Evolutionary conservation across 2,888 invertebrate species (phyloP).

Genomic region (Drosophila infuscata): DNA sequence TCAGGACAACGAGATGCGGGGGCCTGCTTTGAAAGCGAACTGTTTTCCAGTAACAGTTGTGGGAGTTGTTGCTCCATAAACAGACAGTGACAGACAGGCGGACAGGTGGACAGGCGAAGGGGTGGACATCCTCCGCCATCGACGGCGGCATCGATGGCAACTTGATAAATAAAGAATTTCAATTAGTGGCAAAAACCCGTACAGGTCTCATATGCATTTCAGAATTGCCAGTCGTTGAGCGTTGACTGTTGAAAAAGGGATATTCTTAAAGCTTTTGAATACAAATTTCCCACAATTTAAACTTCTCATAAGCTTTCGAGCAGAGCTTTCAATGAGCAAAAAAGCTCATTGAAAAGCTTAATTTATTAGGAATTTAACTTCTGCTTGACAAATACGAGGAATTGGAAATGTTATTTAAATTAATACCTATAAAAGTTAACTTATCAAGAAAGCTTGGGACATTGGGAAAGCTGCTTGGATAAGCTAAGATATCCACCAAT

Average conservation of each 20-base stretch:
- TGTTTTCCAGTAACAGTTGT: not conserved
- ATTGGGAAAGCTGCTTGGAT: not conserved
- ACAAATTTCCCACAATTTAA: not conserved
- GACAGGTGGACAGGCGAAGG: conserved; percentile 11
- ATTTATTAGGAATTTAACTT: not conserved
- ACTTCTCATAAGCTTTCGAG: not conserved
- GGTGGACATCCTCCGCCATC: conserved; percentile 1
- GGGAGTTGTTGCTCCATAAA: conserved; percentile 34
- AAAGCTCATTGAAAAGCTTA: not conserved
- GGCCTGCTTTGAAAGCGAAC: not conserved
- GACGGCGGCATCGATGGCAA: conserved; percentile 43
- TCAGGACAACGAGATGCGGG: conserved; percentile 6
- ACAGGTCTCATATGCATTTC: conserved; percentile 17
- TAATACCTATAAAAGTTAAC: not conserved
- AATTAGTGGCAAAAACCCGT: conserved; percentile 60
- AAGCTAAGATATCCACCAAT: not conserved
- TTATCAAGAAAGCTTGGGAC: conserved; percentile 2
- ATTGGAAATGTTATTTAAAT: not conserved
- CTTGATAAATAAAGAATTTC: conserved; percentile 72
- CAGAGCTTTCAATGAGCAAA: not conserved
- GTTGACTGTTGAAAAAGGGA: conserved; percentile 1
- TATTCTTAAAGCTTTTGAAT: conserved; percentile 17
- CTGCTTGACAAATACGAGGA: not conserved
- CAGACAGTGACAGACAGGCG: conserved; percentile 17
- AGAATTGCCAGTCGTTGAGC: not conserved